phyloP scores from a whole-genome alignment of 1,140 invertebrate genomes.

The Tetramorium alpestre region DNA sequence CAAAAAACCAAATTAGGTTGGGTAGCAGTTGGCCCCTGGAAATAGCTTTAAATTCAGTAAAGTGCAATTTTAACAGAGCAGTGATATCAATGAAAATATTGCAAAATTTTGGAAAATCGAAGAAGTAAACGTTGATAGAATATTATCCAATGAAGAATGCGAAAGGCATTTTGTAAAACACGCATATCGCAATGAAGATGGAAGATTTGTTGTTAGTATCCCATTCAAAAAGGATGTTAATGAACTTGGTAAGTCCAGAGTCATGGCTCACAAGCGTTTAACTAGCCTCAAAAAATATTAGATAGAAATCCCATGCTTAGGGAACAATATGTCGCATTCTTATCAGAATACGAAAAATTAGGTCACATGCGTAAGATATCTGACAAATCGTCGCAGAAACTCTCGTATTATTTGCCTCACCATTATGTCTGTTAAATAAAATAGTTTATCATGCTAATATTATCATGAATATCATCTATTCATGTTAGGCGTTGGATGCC shows the following conservation, averaged over 20 bases:
- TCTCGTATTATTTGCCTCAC: background rate
- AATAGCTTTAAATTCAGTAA: background rate
- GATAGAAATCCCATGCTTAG: background rate
- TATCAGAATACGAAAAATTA: background rate
- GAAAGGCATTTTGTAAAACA: background rate
- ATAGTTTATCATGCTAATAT: no score
- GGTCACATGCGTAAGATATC: background rate
- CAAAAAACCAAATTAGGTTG: background rate
- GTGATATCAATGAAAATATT: background rate
- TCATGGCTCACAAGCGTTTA: background rate
- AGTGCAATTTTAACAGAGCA: background rate
- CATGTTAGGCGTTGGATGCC: no score
- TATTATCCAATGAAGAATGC: background rate
- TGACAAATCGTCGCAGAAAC: background rate
- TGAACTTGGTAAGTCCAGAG: background rate
- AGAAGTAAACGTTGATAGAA: background rate
- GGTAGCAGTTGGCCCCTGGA: background rate
- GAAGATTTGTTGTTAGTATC: background rate
- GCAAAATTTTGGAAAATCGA: background rate
- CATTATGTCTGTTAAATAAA: background rate
- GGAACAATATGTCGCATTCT: background rate
- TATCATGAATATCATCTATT: no score
- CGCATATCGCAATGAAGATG: background rate
- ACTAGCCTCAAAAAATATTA: background rate
- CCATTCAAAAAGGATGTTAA: background rate